Evolutionary conservation across 2,888 invertebrate genomes (phyloP).

Genomic region (Epirrhoe alternata): DNA sequence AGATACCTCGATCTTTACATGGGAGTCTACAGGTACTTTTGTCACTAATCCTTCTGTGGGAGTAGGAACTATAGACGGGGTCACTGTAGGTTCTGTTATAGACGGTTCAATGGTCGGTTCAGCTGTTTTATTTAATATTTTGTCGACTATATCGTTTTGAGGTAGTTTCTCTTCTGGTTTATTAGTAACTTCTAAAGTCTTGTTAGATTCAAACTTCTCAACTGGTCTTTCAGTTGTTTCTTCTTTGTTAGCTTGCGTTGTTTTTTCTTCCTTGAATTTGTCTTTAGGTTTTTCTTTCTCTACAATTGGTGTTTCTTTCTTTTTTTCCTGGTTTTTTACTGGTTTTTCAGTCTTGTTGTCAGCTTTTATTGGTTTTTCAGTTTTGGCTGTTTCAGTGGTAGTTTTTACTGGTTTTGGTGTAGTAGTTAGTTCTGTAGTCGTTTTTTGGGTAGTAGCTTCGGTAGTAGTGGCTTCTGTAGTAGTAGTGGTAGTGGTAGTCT

Average conservation of each 20-base stretch:
- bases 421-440: constrained; percentile 51
- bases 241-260: constrained; percentile 33
- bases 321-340: constrained; percentile 68
- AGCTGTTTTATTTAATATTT: constrained; percentile 56
- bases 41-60: constrained; percentile 68
- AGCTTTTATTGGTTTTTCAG: constrained; percentile 55
- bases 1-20: constrained; percentile 58
- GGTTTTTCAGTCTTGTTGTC: constrained; percentile 53
- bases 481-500: constrained; percentile 52
- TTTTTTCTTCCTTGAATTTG: constrained; percentile 49
- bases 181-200: constrained; percentile 24
- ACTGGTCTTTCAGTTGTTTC: constrained; percentile 43
- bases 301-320: constrained; percentile 60
- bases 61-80: constrained; percentile 61
- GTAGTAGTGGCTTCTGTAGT: constrained; percentile 50
- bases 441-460: constrained; percentile 42
- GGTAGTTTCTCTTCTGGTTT: constrained; percentile 36
- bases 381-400: constrained; percentile 52
- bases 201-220: constrained; percentile 34
- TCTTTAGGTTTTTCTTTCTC: constrained; percentile 69
- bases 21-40: constrained; percentile 51
- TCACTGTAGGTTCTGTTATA: constrained; percentile 51
- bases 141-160: constrained; percentile 10
- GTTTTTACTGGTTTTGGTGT: constrained; percentile 52
- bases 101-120: constrained; percentile 70